phyloP scores from a whole-genome alignment of 2,113 vertebrate species.

The Hipposideros armiger region DNA sequence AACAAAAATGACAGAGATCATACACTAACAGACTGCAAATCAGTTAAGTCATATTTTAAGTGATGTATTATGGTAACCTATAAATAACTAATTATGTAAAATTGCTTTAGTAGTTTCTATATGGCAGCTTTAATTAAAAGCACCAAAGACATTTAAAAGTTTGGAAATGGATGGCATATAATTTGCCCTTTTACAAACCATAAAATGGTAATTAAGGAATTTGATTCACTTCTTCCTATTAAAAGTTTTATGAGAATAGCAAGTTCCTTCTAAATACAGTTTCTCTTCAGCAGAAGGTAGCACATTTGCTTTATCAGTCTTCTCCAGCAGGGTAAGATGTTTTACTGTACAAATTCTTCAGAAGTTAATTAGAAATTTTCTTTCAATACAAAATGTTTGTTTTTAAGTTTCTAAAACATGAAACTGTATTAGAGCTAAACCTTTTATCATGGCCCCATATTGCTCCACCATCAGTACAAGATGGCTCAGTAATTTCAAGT shows the following conservation, averaged over 20 bases:
- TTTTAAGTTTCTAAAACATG: slow-evolving; percentile 75
- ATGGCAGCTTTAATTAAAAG: slow-evolving; percentile 91
- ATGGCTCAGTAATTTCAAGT: slow-evolving; percentile 8
- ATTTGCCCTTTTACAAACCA: slow-evolving; percentile 90
- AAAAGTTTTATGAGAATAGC: slow-evolving; percentile 89
- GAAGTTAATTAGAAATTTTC: slow-evolving; percentile 83
- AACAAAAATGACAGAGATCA: slow-evolving; percentile 83
- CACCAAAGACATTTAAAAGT: slow-evolving; percentile 88
- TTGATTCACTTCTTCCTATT: slow-evolving; percentile 90
- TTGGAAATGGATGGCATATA: slow-evolving; percentile 90
- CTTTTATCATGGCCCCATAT: slow-evolving; percentile 38
- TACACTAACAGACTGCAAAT: slow-evolving; percentile 86
- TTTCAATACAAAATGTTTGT: slow-evolving; percentile 76
- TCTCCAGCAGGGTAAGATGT: slow-evolving; percentile 80
- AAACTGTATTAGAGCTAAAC: slow-evolving; percentile 66
- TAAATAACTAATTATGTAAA: slow-evolving; percentile 92
- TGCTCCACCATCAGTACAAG: slow-evolving; percentile 61
- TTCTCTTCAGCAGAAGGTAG: slow-evolving; percentile 86
- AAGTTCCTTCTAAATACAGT: slow-evolving; percentile 86
- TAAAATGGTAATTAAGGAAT: slow-evolving; percentile 91
- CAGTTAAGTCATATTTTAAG: slow-evolving; percentile 88
- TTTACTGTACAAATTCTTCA: slow-evolving; percentile 79
- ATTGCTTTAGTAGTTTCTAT: slow-evolving; percentile 89
- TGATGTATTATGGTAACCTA: slow-evolving; percentile 88
- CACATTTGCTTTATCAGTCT: slow-evolving; percentile 81